Evolutionary conservation across 35 echinoderm and acorn worm genomes (phyloP).

Genomic region (Strongylocentrotus purpuratus): DNA sequence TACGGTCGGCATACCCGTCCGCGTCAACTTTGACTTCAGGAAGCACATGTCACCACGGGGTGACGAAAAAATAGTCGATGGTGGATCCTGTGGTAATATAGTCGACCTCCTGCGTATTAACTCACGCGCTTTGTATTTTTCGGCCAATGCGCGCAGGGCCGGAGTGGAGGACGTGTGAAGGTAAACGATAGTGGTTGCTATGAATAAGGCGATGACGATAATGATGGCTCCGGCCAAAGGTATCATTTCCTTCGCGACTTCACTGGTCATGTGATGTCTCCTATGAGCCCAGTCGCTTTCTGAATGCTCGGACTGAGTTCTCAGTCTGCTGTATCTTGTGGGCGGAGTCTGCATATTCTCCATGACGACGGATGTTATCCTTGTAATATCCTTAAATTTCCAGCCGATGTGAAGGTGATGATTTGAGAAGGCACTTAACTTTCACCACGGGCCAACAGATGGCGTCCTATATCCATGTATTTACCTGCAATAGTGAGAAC

Average conservation of each 20-base stretch:
- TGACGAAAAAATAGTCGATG: not conserved
- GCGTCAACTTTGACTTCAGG: conserved; percentile 32
- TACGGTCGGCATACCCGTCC: conserved; percentile 64
- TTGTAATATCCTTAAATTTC: not conserved
- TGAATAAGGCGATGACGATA: conserved; percentile 24
- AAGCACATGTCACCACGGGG: conserved; percentile 25
- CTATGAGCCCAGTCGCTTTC: not conserved
- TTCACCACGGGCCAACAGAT: not conserved
- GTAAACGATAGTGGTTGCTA: conserved; percentile 23
- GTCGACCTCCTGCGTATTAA: not conserved
- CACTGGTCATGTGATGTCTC: not conserved
- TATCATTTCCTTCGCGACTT: not conserved
- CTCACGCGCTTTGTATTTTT: not conserved
- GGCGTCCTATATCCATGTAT: not conserved
- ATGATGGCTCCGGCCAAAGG: not conserved
- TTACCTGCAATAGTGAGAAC: not conserved
- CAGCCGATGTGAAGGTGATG: too few relatives aligned
- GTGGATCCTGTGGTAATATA: not conserved
- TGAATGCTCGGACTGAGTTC: not conserved
- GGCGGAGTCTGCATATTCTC: not conserved
- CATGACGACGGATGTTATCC: not conserved
- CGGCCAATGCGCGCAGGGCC: not conserved
- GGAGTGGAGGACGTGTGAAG: conserved; percentile 1
- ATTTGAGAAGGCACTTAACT: not conserved
- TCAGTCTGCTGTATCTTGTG: not conserved